These are phyloP conservation scores for Meghimatium bilineatum DNA, from an alignment of 2,888 invertebrate species.

Conservation along the genomic window DNA sequence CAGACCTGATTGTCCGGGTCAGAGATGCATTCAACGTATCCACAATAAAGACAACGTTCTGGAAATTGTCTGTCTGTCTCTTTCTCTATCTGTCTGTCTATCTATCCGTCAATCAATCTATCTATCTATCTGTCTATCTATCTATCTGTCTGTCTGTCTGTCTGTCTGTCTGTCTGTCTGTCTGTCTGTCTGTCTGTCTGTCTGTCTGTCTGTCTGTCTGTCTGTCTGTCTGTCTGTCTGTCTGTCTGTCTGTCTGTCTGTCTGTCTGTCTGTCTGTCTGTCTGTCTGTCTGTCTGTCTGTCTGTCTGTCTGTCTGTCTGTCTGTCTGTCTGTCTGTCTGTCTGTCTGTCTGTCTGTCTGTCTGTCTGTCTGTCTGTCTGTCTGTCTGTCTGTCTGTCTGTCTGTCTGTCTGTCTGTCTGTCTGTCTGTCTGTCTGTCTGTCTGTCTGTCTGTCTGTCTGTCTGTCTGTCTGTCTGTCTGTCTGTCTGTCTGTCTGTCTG, in stretches of 20 bases:
- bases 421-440: slow-evolving; percentile 18
- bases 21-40: no score
- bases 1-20: no score
- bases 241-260: slow-evolving; percentile 18
- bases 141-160: no score
- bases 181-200: background rate
- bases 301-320: slow-evolving; percentile 18
- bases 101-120: no score
- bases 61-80: no score
- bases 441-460: slow-evolving; percentile 18
- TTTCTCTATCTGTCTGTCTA: no score
- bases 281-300: slow-evolving; percentile 16
- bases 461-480: slow-evolving; percentile 18
- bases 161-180: no score
- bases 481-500: background rate
- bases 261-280: slow-evolving; percentile 18
- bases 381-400: slow-evolving; percentile 18
- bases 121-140: no score
- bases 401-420: slow-evolving; percentile 18
- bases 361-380: slow-evolving; percentile 18
- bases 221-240: slow-evolving; percentile 18
- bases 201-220: slow-evolving; percentile 18
- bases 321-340: slow-evolving; percentile 18
- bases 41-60: no score
- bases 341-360: slow-evolving; percentile 18